phyloP scores from a whole-genome alignment of 2,888 invertebrate species.

The Lithosia quadra region DNA sequence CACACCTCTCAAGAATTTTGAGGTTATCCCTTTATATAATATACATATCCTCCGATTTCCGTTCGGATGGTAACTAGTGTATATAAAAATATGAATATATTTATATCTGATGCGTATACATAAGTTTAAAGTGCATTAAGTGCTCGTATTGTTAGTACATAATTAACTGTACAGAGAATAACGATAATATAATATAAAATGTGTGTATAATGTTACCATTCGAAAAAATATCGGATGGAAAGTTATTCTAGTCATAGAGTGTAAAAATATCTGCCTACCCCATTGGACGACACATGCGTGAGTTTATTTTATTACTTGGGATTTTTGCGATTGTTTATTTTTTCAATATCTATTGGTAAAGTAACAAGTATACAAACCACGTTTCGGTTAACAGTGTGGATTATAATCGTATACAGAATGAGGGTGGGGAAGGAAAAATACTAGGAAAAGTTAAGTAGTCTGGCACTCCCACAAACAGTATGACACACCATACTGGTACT shows the following conservation, averaged over 20 bases:
- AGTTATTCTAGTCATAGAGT: neutral
- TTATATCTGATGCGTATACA: slow-evolving; percentile 47
- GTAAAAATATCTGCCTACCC: neutral
- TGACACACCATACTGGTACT: too few relatives aligned
- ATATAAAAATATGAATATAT: slow-evolving; percentile 48
- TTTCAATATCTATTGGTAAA: neutral
- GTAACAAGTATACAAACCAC: neutral
- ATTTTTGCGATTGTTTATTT: neutral
- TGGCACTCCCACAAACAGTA: too few relatives aligned
- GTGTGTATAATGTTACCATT: slow-evolving; percentile 31
- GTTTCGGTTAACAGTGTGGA: too few relatives aligned
- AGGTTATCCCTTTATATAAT: neutral
- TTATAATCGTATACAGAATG: too few relatives aligned
- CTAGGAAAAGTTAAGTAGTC: too few relatives aligned
- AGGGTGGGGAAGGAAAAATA: too few relatives aligned
- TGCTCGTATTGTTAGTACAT: slow-evolving; percentile 31
- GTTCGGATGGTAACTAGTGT: slow-evolving; percentile 31
- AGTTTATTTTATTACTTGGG: neutral
- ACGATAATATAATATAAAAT: slow-evolving; percentile 33
- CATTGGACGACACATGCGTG: neutral
- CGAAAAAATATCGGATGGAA: slow-evolving; percentile 23
- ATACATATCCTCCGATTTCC: slow-evolving; percentile 21
- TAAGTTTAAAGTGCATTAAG: slow-evolving; percentile 37
- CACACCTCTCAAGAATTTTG: neutral
- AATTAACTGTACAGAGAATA: slow-evolving; percentile 27